Evolutionary conservation across 2,888 invertebrate species (phyloP).

Genomic region (Drosophila birchii): DNA sequence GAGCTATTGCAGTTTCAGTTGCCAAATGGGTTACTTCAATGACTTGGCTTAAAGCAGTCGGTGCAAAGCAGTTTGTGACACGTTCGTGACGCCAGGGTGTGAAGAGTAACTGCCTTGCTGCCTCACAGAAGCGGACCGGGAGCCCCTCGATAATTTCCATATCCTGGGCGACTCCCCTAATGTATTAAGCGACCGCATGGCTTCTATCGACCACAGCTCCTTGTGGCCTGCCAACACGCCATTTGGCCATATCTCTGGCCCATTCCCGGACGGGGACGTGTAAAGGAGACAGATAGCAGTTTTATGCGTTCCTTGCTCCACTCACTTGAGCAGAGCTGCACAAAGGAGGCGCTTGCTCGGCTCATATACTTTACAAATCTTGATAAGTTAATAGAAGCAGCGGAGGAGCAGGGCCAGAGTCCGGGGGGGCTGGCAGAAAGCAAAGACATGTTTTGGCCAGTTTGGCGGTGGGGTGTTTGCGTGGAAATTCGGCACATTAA

Average conservation of each 20-base stretch:
- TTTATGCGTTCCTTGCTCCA: constrained; percentile 53
- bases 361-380: constrained; percentile 82
- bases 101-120: neutral
- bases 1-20: constrained; percentile 25
- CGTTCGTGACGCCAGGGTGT: constrained; percentile 8
- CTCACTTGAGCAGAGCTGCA: constrained; percentile 58
- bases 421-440: constrained; percentile 46
- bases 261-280: constrained; percentile 57
- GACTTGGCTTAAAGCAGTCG: constrained; percentile 10
- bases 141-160: constrained; percentile 38
- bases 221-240: constrained; percentile 56
- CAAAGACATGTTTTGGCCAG: constrained; percentile 79
- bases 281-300: constrained; percentile 75
- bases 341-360: constrained; percentile 69
- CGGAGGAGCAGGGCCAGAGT: constrained; percentile 3
- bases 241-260: constrained; percentile 47
- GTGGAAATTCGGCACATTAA: constrained; percentile 62
- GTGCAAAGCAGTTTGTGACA: constrained; percentile 23
- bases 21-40: constrained; percentile 2
- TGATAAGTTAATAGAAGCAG: constrained; percentile 78
- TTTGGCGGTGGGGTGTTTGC: constrained; percentile 34
- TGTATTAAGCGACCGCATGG: constrained; percentile 35
- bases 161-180: constrained; percentile 42
- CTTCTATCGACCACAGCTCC: constrained; percentile 14
- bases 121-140: neutral